Evolutionary conservation across 53 echinoderm and acorn worm genomes (phyloP).

Genomic region (Zoroaster sp.): DNA sequence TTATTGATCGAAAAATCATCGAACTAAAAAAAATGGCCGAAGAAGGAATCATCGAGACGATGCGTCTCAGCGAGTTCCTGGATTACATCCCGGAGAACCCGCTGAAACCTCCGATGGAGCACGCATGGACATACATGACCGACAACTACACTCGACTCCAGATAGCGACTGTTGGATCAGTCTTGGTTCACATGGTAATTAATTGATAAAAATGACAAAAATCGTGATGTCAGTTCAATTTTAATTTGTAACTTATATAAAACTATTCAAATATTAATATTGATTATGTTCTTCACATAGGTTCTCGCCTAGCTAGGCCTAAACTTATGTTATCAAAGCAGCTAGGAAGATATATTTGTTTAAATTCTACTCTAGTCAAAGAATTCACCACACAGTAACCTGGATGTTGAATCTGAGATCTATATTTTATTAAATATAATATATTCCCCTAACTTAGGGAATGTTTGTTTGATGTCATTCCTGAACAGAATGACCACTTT

Average conservation of each 20-base stretch:
- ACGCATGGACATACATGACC: conserved; percentile 72
- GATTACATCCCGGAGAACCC: conserved; percentile 59
- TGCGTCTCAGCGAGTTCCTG: conserved; percentile 15
- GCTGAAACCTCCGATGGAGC: conserved; percentile 50
- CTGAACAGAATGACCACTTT: too few relatives aligned
- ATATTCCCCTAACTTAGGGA: too few relatives aligned
- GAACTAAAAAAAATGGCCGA: conserved; percentile 60
- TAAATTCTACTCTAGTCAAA: too few relatives aligned
- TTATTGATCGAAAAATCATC: too few relatives aligned
- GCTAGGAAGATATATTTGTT: too few relatives aligned
- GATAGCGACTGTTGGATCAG: conserved; percentile 64
- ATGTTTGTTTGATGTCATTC: too few relatives aligned
- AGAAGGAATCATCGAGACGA: conserved; percentile 35
- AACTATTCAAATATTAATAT: neutral
- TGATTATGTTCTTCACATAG: too few relatives aligned
- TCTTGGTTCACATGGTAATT: conserved; percentile 70
- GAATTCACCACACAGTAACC: too few relatives aligned
- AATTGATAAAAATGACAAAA: neutral
- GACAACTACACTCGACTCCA: conserved; percentile 74
- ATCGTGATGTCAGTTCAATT: neutral
- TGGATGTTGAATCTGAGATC: too few relatives aligned
- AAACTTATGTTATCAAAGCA: too few relatives aligned
- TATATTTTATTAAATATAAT: too few relatives aligned
- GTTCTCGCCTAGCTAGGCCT: too few relatives aligned
- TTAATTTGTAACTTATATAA: neutral